Evolutionary conservation across 2,797 vertebrate genomes (phyloP), one percentile per base, ranked within the genome.

Genomic region (Brachyalestes nurse): DNA sequence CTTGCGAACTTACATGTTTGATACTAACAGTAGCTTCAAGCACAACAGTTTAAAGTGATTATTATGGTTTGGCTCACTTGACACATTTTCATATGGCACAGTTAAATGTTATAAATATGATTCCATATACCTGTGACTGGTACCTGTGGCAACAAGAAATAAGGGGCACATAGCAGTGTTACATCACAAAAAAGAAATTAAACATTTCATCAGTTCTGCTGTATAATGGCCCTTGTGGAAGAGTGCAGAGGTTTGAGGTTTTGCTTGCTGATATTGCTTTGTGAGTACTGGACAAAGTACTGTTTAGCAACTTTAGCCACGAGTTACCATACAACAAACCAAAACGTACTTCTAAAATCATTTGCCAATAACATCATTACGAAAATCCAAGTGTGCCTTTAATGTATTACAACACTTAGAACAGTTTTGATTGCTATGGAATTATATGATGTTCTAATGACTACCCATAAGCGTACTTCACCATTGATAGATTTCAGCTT

Each of bases 301-400:
- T 40, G 17, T 17, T 51, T 5, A 42, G 28, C 53, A 73, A 40
- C 53, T 23, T 21, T 28, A 42, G 51, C 16, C 49, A 55, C 23
- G 57, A 38, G n/a, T 72, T n/a, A 28, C n/a, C 69, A 47, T 72
- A 71, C 49, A 55, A 53, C 67, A 53, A 72, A 25, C 28, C 28
- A 28, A 28, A 28, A 34, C 19, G 69, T 72, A 57, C 13, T 25
- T 34, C 49, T 34, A 72, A 28, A 55, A 5, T 57, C 17, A 21
- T 7, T 13, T 38, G 28, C 12, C 17, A 8, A 17, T 23, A 71
- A 51, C 16, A 64, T 6, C 28, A 64, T 6, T 64, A 6, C 17
- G 28, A 38, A 38, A 38, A 38, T 2, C 13, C 28, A 28, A 17
- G 17, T 17, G 25, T 38, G 25, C 10, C 13, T 57, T 9, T 57